Conservation (phyloP, 2,797 vertebrate species). For the Thunnus albacares region DNA sequence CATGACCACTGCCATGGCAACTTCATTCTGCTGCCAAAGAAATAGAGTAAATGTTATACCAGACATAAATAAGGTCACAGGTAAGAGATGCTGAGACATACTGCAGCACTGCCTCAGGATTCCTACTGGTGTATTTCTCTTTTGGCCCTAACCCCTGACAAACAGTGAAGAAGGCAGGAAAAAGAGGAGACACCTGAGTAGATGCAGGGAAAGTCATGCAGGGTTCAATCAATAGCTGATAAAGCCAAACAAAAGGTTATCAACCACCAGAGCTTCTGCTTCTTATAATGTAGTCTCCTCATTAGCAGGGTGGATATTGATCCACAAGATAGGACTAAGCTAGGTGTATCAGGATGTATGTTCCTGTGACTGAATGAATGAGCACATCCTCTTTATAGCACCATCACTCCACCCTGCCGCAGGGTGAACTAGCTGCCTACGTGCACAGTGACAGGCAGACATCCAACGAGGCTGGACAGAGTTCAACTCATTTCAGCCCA, state of each 20-base stretch:
- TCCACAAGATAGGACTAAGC: constrained; percentile 1
- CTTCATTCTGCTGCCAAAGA: background rate
- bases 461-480: constrained; percentile 12
- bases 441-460: constrained; percentile 58
- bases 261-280: constrained; percentile 7
- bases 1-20: constrained; percentile 9
- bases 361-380: constrained; percentile 25
- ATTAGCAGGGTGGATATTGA: constrained; percentile 25
- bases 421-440: constrained; percentile 49
- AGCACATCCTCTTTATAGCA: constrained; percentile 20
- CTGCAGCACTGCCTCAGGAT: background rate
- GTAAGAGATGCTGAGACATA: background rate
- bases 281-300: constrained; percentile 36
- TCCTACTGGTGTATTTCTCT: background rate
- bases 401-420: constrained; percentile 8
- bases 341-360: constrained; percentile 18
- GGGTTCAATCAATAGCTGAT: constrained; percentile 42
- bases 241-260: constrained; percentile 21
- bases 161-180: constrained; percentile 42
- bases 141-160: constrained; percentile 88
- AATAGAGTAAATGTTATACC: background rate
- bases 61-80: background rate
- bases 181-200: constrained; percentile 37
- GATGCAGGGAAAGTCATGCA: constrained; percentile 34
- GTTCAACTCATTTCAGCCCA: constrained; percentile 32